Evolutionary conservation across 2,888 invertebrate genomes (phyloP).

Genomic region (Reticulitermes lucifugus): DNA sequence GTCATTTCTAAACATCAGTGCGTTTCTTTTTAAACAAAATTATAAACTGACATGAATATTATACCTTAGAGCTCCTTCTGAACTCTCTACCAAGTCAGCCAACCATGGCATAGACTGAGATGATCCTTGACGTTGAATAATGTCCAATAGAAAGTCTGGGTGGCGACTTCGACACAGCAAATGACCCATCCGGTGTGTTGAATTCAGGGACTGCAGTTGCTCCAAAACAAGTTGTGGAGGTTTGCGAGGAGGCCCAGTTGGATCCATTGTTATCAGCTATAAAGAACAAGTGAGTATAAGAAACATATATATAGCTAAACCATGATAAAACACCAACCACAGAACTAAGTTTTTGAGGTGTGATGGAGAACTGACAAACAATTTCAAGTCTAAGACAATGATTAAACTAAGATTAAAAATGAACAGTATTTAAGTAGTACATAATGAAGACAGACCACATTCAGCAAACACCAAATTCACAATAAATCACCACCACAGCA

Average conservation of each 20-base stretch:
- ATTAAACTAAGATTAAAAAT: too few species aligned
- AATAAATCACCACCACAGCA: too few species aligned
- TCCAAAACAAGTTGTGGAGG: constrained; percentile 84
- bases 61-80: constrained; percentile 82
- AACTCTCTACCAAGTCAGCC: constrained; percentile 91
- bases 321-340: too few species aligned
- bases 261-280: constrained; percentile 85
- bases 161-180: constrained; percentile 88
- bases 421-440: too few species aligned
- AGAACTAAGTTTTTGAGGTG: too few species aligned
- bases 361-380: too few species aligned
- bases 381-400: too few species aligned
- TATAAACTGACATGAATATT: not conserved
- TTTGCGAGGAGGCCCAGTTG: constrained; percentile 83
- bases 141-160: constrained; percentile 92
- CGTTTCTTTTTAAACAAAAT: too few species aligned
- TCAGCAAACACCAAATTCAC: too few species aligned
- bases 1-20: too few species aligned
- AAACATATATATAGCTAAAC: not conserved
- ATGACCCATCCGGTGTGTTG: constrained; percentile 85
- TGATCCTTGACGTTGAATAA: constrained; percentile 88
- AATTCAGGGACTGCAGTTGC: constrained; percentile 81
- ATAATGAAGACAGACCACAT: too few species aligned
- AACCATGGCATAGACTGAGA: constrained; percentile 98
- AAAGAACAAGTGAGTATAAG: not conserved